Base-by-base conservation (phyloP, 2,113 vertebrate genomes). In the Struthio camelus region DNA sequence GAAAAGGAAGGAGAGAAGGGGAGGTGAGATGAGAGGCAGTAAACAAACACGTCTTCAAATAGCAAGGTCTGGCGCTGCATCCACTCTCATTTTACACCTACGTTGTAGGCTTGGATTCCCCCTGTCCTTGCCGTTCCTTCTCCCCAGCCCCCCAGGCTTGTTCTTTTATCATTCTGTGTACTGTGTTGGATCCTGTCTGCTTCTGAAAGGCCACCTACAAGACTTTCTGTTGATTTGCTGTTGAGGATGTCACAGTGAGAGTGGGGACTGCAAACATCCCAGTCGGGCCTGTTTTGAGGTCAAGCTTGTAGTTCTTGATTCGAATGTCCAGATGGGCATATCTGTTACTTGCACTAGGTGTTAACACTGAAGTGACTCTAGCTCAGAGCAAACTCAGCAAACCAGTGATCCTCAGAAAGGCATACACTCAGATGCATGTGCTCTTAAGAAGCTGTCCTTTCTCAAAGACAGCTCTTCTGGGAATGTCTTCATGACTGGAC, bases 241-340 rank as follows among this genome's bases (percentile, higher is more conserved):
- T 71, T 76, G 79, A 76, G 25, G 8, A 23, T 83, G 10, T 64
- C 20, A 38, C 22, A 67, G 23, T 5, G 46, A 34, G 25, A 38
- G 2, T 12, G 48, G 9, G 11, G 18, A 48, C 6, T 70, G 18
- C 36, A 46, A 75, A 51, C 8, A 38, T n/a, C 24, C 9, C 15
- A 1, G 2, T 48, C 16, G 70, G 56, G 46, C 13, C 6, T 70
- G 7, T 75, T 65, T 16, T 23, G 7, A 4, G 8, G 3, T 1
- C 10, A 80, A 44, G 5, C 10, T 71, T 70, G 51, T 38, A 78
- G 36, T 65, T 88, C 51, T 65, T 79, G 13, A n/a, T 71, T 85
- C 10, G 62, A 28, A 42, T 75, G 14, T 53, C 59, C 27, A 32
- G 11, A 30, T 77, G 8, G 53, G 65, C 8, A 22, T 58, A 86